Base-by-base conservation (phyloP, 2,888 invertebrate species). In the Lasioglossum leucozonium region DNA sequence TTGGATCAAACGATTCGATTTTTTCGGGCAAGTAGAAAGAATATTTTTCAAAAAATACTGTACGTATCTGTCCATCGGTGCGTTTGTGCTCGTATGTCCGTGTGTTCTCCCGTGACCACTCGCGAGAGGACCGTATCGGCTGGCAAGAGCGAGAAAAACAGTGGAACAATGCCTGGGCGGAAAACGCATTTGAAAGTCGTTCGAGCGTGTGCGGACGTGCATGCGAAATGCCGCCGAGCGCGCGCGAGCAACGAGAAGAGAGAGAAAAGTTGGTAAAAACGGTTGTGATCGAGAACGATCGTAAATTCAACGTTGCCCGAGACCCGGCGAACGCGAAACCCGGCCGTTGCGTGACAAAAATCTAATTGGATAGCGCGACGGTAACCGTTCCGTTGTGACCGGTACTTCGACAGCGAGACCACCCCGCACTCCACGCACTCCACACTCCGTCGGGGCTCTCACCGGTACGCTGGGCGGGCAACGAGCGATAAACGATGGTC, bases 181-280 rank as follows among this genome's bases (percentile, higher is more conserved):
- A 88, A 89, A 88, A 89, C 82, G 86, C 82, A 77, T 89, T 89
- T 79, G 88, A 84, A 86, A 87, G 90, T 85, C 83, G 86, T 77
- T 67, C 81, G 82, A 71, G 77, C 88, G 82, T 85, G 84, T 84
- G 84, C 73, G 83, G 77, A 75, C 75, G 82, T 87, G 82, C 79
- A 85, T 81, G 81, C 71, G 76, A 88, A 87, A 88, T 84, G 78
- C 83, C 83, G 62, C 37, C 34, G 37, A 62, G 42, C 55, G 44
- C 75, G 44, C 75, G 67, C 51, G 26, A 13, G 58, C 58, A 22
- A 13, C 26, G 62, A 62, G 30, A 16, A 11, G 22, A 55, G 10
- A 55, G 11, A 55, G 55, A n/a, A 81, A 86, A 86, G 75, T 84
- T 79, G 85, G 87, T 26, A 86, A 84, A 87, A 79, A 83, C 82